Evolutionary conservation across 2,797 vertebrate genomes (phyloP).

Genomic region (Mus caroli): DNA sequence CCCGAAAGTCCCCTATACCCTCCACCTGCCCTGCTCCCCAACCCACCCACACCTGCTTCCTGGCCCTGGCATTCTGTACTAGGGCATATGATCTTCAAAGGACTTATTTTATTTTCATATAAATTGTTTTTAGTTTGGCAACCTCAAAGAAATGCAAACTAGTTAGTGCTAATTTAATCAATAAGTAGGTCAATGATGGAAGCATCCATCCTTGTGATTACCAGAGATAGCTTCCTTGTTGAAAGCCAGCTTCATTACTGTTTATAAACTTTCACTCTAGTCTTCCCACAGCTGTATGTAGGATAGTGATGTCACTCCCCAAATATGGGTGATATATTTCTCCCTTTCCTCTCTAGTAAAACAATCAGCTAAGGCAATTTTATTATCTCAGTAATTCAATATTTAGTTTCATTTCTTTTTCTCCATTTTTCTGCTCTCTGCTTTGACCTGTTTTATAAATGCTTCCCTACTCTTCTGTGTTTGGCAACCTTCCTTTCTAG

Average conservation of each 20-base stretch:
- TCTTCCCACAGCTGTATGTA: neutral
- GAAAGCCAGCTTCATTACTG: neutral
- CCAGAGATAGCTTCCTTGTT: neutral
- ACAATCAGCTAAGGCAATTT: neutral
- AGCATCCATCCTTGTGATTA: neutral
- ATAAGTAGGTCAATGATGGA: neutral
- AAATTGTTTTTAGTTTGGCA: neutral
- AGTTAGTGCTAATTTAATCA: neutral
- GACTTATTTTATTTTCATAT: neutral
- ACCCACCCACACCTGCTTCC: too few relatives aligned
- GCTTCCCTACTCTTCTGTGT: neutral
- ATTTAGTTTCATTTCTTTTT: neutral
- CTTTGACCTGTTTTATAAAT: neutral
- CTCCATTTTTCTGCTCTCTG: neutral
- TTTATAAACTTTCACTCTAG: neutral
- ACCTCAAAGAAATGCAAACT: neutral
- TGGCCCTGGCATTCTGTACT: too few relatives aligned
- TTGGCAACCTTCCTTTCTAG: neutral
- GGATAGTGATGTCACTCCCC: neutral
- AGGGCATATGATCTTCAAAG: too few relatives aligned
- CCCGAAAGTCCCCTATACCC: too few relatives aligned
- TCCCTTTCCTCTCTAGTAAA: neutral
- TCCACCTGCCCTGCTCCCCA: too few relatives aligned
- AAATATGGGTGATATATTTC: neutral
- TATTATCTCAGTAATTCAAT: neutral